Conservation (phyloP, 1,140 invertebrate species). For the Calephelis virginiensis region DNA sequence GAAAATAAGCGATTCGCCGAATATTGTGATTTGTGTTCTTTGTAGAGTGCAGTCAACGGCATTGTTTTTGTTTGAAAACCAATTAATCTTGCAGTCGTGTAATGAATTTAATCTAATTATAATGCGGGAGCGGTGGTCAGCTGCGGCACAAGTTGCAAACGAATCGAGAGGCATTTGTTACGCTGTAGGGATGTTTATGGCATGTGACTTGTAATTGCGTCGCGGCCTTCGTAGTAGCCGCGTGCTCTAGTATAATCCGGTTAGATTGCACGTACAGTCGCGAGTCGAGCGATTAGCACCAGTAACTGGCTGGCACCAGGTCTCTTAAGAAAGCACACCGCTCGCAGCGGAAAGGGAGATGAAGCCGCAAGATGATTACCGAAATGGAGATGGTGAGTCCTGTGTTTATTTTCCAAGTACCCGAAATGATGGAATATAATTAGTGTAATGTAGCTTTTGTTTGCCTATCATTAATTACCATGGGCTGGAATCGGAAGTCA, state of each 20-base stretch:
- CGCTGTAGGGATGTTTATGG: constrained; percentile 30
- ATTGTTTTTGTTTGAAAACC: constrained; percentile 18
- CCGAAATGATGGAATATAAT: no score
- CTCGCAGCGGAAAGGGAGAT: constrained; percentile 29
- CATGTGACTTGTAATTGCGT: constrained; percentile 49
- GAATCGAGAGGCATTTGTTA: constrained; percentile 9
- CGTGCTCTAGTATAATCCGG: constrained; percentile 42
- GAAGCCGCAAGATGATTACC: constrained; percentile 53
- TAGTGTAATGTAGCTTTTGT: no score
- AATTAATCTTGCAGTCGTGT: constrained; percentile 20
- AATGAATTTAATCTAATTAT: constrained; percentile 29
- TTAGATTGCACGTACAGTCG: constrained; percentile 28
- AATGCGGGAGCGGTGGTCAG: constrained; percentile 17
- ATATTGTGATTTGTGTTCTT: neutral
- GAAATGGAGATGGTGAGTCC: constrained; percentile 50
- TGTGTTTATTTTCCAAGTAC: no score
- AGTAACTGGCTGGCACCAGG: constrained; percentile 1
- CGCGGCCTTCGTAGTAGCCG: constrained; percentile 44
- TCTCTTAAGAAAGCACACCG: constrained; percentile 21
- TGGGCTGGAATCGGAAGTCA: no score
- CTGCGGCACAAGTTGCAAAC: constrained; percentile 11
- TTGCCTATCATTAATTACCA: no score
- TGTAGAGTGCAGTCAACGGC: no score
- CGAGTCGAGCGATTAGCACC: constrained; percentile 9
- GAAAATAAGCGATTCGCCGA: neutral